Evolutionary conservation across 2,888 invertebrate genomes (phyloP), one percentile per base, ranked within the genome.

Genomic region (Atethmia centrago): DNA sequence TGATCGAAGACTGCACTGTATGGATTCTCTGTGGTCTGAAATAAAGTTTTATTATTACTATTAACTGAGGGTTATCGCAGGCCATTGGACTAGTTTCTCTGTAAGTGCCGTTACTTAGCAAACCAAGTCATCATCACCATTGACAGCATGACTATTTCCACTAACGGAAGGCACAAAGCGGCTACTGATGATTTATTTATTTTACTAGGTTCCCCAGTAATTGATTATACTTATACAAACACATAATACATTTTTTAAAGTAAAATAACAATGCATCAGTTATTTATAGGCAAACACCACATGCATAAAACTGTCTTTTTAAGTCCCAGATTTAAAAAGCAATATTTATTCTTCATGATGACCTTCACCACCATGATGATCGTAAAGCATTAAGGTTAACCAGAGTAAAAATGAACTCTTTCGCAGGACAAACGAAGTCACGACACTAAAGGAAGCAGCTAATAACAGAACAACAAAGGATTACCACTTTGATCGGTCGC

Each of bases 351-450:
- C 25, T 42, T 66, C 0, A 21, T 65, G 9, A 25, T 3, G 1
- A 42, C 28, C 21, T 28, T 14, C 7, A 49, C 36, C n/a, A n/a
- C n/a, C n/a, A n/a, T n/a, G 19, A n/a, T 47, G 14, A 49, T 49
- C 28, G 19, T 58, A 28, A 49, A 71, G 9, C 59, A 62, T 49
- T 42, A 36, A 40, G 14, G 14, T 47, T 45, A 59, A 72, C n/a
- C 19, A 40, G n/a, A 2, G n/a, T 72, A 55, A 36, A 49, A 47
- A 64, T 53, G 7, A 42, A 31, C 19, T 58, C 10, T 67, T 87
- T 82, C 84, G 5, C 85, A 96, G 96, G 96, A 95, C 96, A 56
- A 96, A 96, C 80, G 95, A 96, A 92, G 96, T 96, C 3, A 96
- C 96, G 1, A 89, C 93, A 19, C 89, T 92, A 71, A 96, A 95